These are phyloP conservation scores for Beaufortia kweichowensis DNA, from an alignment of 2,113 vertebrate species.

Conservation along the genomic window DNA sequence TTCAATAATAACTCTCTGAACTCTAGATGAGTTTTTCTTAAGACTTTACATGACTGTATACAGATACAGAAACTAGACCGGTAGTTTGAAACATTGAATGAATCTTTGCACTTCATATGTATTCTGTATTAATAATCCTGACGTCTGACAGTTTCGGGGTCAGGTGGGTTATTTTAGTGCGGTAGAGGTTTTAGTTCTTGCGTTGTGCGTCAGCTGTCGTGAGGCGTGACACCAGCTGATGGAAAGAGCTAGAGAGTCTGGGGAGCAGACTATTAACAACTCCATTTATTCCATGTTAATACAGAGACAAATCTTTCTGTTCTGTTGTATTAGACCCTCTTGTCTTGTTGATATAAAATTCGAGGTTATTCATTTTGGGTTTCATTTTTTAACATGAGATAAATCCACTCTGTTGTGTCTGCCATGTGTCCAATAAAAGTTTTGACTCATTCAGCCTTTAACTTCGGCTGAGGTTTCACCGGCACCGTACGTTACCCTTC, in stretches of 20 bases:
- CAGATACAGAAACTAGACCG: neutral
- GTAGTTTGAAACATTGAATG: neutral
- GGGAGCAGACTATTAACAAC: slow-evolving; percentile 7
- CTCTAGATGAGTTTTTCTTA: slow-evolving; percentile 1
- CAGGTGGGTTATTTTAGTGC: slow-evolving; percentile 39
- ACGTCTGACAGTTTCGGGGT: too few species aligned
- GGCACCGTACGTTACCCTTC: slow-evolving; percentile 65
- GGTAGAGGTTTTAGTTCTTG: neutral
- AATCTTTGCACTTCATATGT: neutral
- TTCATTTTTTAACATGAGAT: too few species aligned
- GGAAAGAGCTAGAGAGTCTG: slow-evolving; percentile 63
- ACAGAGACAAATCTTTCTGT: too few species aligned
- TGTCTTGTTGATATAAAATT: too few species aligned
- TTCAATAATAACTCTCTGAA: slow-evolving; percentile 28
- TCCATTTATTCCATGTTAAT: neutral
- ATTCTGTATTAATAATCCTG: neutral
- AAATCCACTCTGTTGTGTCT: too few species aligned
- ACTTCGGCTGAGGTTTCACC: neutral
- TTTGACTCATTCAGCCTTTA: neutral
- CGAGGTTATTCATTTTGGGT: too few species aligned
- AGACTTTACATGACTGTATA: neutral
- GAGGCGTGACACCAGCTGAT: slow-evolving; percentile 69
- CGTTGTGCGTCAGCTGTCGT: slow-evolving; percentile 66
- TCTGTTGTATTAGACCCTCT: too few species aligned
- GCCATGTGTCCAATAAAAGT: too few species aligned